Evolutionary conservation across 2,113 vertebrate genomes (phyloP).

Genomic region (Gymnobelideus leadbeateri): DNA sequence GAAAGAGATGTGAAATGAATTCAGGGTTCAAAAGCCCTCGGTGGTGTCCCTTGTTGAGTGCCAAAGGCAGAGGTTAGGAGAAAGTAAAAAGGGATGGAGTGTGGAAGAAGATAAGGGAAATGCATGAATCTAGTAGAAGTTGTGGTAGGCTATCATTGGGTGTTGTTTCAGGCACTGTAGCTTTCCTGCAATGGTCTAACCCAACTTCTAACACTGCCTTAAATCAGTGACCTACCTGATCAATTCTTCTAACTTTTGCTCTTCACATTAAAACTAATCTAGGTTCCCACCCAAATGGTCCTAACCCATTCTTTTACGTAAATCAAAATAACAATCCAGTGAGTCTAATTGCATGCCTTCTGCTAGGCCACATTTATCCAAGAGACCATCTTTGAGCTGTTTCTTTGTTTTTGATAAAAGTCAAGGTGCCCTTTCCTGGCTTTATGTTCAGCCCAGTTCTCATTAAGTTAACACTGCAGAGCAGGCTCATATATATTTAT

Average conservation of each 20-base stretch:
- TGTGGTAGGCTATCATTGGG: background rate
- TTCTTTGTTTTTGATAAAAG: background rate
- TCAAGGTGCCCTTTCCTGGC: background rate
- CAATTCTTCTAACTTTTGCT: constrained; percentile 32
- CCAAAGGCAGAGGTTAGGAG: background rate
- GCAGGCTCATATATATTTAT: background rate
- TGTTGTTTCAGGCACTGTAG: background rate
- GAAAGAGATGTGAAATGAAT: background rate
- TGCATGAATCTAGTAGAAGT: background rate
- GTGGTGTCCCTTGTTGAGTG: background rate
- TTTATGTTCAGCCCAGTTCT: background rate
- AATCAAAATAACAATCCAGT: background rate
- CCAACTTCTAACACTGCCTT: background rate
- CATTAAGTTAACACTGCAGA: background rate
- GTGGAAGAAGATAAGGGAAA: background rate
- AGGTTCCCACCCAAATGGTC: background rate
- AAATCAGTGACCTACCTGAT: background rate
- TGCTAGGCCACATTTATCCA: background rate
- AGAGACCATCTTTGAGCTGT: background rate
- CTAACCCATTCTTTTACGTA: background rate
- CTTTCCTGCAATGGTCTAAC: background rate
- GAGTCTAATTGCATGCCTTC: background rate
- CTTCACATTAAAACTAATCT: background rate
- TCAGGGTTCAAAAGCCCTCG: background rate
- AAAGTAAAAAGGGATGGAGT: background rate